Evolutionary conservation across 2,797 vertebrate genomes (phyloP), one percentile per base, ranked within the genome.

Genomic region (Premnoplex brunnescens): DNA sequence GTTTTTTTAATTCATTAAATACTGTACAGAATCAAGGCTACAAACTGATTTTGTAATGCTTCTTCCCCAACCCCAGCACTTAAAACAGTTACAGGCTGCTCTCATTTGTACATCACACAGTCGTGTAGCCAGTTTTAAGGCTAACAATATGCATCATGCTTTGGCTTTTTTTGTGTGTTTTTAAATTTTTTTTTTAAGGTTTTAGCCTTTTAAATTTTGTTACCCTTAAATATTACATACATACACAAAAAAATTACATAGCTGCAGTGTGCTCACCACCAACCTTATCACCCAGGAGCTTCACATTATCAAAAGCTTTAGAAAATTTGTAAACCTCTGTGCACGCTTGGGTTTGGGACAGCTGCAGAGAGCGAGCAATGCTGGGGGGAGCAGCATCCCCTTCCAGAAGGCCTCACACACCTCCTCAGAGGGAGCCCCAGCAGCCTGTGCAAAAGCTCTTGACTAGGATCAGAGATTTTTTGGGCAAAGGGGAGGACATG

Each of bases 101-200:
- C 98, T 98, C 98, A 66, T 98, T 98, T 98, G 98, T 98, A 98
- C 98, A 98, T 98, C 97, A 88, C 98, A 98, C 98, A 98, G 98
- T 98, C 96, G 90, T 98, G 98, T 97, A 98, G 98, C 98, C 98
- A 93, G 85, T 97, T 97, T 95, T 97, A 98, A 98, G 98, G 99
- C 98, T 98, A 98, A 98, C 97, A 99, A 98, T 98, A 98, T 97
- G 98, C 98, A 98, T 98, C 99, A 99, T 99, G 99, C 99, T 99
- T 99, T 99, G 99, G 99, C 98, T 99, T 98, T 98, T 97, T 98
- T 98, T 94, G 74, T 95, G 80, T 89, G 49, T 84, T 91, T 91
- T 89, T 94, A 37, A 18, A 97, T 36, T 87, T 96, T 63, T 30
- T 88, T 85, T 97, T 91, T 88, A 96, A 88, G 94, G 93, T 95